A percentile compares a stretch with the other conserved stretches of the same genome.
Evolutionary conservation across 2,888 invertebrate genomes (phyloP).

Genomic region (Drosophila recens): DNA sequence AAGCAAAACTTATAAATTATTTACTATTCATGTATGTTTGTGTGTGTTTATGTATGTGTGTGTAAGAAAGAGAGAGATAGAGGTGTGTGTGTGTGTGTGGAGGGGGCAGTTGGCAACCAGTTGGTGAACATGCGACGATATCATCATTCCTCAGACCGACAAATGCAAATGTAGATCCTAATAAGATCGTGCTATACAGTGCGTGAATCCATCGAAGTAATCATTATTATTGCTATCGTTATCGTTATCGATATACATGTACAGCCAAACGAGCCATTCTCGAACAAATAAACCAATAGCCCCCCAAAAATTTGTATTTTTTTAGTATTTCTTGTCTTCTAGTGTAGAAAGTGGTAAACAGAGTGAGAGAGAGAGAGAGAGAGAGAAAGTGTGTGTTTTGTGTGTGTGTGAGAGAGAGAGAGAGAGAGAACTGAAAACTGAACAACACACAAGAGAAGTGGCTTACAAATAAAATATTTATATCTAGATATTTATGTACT

Average conservation of each 20-base stretch:
- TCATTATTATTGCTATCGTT: slow-evolving; percentile 8
- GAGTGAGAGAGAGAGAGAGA: neutral
- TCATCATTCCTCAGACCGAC: slow-evolving; percentile 30
- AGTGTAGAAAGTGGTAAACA: slow-evolving; percentile 7
- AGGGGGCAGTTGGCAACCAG: slow-evolving; percentile 46
- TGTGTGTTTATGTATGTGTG: neutral
- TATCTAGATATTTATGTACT: slow-evolving; percentile 38
- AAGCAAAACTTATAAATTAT: slow-evolving; percentile 36
- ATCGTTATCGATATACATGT: slow-evolving; percentile 5
- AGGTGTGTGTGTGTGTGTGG: neutral
- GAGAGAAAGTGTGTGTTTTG: slow-evolving; percentile 3
- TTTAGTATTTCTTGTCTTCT: slow-evolving; percentile 15
- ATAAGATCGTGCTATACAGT: slow-evolving; percentile 31
- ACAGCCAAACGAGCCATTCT: slow-evolving; percentile 5
- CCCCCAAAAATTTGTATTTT: slow-evolving; percentile 27
- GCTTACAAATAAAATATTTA: slow-evolving; percentile 37
- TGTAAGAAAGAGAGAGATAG: neutral
- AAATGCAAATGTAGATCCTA: slow-evolving; percentile 15
- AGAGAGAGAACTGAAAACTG: slow-evolving; percentile 41
- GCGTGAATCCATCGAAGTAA: slow-evolving; percentile 21
- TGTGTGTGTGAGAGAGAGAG: slow-evolving; percentile 12
- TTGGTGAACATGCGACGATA: slow-evolving; percentile 33
- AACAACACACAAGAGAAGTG: slow-evolving; percentile 45
- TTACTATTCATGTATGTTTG: neutral
- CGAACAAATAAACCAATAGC: slow-evolving; percentile 16